Conservation (phyloP, 2,113 vertebrate species). For the Hypomesus transpacificus region DNA sequence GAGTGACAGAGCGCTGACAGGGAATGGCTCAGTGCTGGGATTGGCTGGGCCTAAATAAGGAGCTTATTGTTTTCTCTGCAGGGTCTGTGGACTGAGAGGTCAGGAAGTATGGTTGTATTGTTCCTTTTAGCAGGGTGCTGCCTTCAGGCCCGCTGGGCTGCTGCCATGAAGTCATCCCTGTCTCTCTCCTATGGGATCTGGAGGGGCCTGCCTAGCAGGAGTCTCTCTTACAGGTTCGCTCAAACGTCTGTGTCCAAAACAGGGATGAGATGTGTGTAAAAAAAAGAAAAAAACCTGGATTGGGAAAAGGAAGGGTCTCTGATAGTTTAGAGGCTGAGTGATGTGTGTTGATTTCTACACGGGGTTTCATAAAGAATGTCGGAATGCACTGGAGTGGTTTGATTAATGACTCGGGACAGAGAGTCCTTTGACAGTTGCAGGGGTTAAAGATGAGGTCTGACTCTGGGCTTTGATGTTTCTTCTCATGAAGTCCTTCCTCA, state of each 20-base stretch:
- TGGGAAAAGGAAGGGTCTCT: background rate
- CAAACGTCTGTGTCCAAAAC: slow-evolving; percentile 25
- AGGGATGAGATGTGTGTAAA: slow-evolving; percentile 8
- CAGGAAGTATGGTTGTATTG: slow-evolving; percentile 69
- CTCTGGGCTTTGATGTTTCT: background rate
- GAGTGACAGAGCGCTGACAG: slow-evolving; percentile 54
- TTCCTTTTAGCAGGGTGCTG: slow-evolving; percentile 37
- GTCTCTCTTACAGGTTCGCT: slow-evolving; percentile 30
- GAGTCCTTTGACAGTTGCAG: background rate
- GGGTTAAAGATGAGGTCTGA: background rate
- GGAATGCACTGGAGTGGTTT: slow-evolving; percentile 18
- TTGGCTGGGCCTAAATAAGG: slow-evolving; percentile 60
- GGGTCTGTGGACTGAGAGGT: slow-evolving; percentile 55
- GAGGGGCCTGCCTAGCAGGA: background rate
- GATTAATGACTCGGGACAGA: slow-evolving; percentile 2
- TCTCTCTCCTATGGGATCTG: slow-evolving; percentile 18
- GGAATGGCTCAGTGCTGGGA: slow-evolving; percentile 50
- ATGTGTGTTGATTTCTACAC: slow-evolving; percentile 4
- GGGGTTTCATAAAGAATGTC: slow-evolving; percentile 12
- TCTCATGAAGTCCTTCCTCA: background rate
- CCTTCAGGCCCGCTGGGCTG: slow-evolving; percentile 36
- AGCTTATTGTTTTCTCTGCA: slow-evolving; percentile 62
- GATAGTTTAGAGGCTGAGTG: background rate
- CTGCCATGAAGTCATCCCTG: slow-evolving; percentile 37
- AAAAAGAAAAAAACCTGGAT: slow-evolving; percentile 35